Percentiles rank a stretch among this genome's conserved stretches.
Evolutionary conservation across 2,888 invertebrate genomes (phyloP).

Genomic region (Pharmacophagus antenor): DNA sequence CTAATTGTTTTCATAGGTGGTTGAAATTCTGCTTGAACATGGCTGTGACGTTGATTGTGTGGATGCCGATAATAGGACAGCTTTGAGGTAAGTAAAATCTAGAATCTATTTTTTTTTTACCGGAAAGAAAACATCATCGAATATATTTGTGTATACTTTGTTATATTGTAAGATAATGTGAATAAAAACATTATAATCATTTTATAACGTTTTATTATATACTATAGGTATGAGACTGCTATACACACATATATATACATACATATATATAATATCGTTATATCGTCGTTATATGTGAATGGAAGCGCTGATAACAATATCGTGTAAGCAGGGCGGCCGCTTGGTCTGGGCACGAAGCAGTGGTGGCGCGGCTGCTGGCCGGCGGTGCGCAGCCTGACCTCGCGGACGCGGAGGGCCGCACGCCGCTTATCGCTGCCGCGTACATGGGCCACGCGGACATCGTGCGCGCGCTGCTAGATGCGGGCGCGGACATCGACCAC

Average conservation of each 20-base stretch:
- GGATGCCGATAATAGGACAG: slow-evolving; percentile 93
- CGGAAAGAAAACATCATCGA: not conserved
- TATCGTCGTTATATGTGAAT: no score
- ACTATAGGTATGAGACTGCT: no score
- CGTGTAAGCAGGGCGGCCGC: slow-evolving; percentile 86
- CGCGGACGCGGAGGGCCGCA: slow-evolving; percentile 94
- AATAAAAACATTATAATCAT: no score
- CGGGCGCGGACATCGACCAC: slow-evolving; percentile 91
- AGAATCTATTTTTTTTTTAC: not conserved
- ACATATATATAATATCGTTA: no score
- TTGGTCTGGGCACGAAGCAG: slow-evolving; percentile 96
- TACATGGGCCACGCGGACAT: slow-evolving; percentile 98
- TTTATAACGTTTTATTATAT: no score
- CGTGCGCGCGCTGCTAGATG: slow-evolving; percentile 89
- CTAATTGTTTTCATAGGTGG: slow-evolving; percentile 78
- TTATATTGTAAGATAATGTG: no score
- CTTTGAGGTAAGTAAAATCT: slow-evolving; percentile 78
- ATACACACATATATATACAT: no score
- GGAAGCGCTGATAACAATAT: not conserved
- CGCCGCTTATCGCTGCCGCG: slow-evolving; percentile 95
- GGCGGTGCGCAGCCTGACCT: slow-evolving; percentile 90
- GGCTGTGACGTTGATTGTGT: slow-evolving; percentile 93
- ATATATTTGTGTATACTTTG: no score
- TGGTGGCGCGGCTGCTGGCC: slow-evolving; percentile 86
- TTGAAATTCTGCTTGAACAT: slow-evolving; percentile 87